Percentiles rank a stretch among this genome's conserved stretches.
Evolutionary conservation across 2,797 vertebrate species (phyloP).

Genomic region (Squalus acanthias): DNA sequence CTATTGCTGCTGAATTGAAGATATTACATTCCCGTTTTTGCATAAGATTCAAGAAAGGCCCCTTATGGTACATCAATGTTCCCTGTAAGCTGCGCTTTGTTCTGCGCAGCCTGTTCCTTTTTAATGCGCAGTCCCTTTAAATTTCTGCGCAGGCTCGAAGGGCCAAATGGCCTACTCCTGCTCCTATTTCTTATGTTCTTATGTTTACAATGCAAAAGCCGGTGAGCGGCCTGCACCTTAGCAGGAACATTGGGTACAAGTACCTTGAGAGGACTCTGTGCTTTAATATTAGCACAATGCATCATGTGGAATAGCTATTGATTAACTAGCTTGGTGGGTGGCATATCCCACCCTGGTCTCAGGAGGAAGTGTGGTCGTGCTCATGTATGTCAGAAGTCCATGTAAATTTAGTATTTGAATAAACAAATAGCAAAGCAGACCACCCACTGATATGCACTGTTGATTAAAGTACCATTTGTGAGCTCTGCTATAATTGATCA

Average conservation of each 20-base stretch:
- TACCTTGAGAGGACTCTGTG: neutral
- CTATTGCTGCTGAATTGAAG: neutral
- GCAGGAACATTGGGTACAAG: neutral
- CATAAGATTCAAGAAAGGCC: neutral
- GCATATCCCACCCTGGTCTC: neutral
- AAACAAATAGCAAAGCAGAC: neutral
- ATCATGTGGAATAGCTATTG: neutral
- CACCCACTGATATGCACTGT: too few relatives aligned
- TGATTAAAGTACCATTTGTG: neutral
- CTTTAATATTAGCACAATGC: neutral
- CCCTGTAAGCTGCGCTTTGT: too few relatives aligned
- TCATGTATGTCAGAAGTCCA: slow-evolving; percentile 12
- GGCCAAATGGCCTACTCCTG: too few relatives aligned
- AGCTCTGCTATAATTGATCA: neutral
- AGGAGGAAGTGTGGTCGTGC: neutral
- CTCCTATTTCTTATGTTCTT: too few relatives aligned
- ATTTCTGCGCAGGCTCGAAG: too few relatives aligned
- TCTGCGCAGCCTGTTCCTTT: too few relatives aligned
- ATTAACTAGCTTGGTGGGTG: neutral
- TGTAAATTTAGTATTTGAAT: slow-evolving; percentile 9
- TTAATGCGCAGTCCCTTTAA: too few relatives aligned
- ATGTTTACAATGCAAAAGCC: too few relatives aligned
- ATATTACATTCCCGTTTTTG: neutral
- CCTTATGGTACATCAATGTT: too few relatives aligned
- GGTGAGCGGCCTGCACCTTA: too few relatives aligned